Percentiles rank a stretch among this genome's conserved stretches.
These are phyloP conservation scores for Platalea minor DNA, from an alignment of 2,797 vertebrate species.

Conservation along the genomic window DNA sequence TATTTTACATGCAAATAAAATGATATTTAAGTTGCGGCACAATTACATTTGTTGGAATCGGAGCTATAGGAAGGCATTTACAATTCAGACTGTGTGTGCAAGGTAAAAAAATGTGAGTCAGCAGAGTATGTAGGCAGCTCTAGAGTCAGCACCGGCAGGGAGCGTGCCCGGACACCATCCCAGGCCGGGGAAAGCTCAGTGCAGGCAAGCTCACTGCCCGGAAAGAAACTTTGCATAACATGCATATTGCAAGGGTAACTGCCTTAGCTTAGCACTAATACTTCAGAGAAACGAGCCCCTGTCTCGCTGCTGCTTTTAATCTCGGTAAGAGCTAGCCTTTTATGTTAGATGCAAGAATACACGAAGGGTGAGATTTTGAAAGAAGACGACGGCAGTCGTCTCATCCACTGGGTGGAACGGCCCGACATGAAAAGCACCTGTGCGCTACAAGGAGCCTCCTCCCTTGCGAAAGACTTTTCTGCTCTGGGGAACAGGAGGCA, in stretches of 20 bases:
- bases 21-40: neutral
- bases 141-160: neutral
- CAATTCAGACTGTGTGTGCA: neutral
- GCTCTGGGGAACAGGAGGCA: neutral
- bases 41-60: slow-evolving; percentile 23
- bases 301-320: neutral
- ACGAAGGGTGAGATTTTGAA: neutral
- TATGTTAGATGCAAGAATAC: neutral
- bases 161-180: neutral
- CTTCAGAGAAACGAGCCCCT: neutral
- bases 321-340: neutral
- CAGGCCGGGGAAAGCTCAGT: neutral
- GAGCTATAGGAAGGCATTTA: slow-evolving; percentile 17
- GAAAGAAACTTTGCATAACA: neutral
- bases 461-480: neutral
- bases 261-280: neutral
- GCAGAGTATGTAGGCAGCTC: neutral
- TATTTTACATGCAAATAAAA: neutral
- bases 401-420: neutral
- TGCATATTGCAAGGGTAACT: neutral
- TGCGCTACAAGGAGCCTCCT: neutral
- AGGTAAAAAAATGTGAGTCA: neutral
- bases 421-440: neutral
- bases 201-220: neutral
- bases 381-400: neutral